Conservation (phyloP, 2,888 invertebrate species). For the Tipula helvola region DNA sequence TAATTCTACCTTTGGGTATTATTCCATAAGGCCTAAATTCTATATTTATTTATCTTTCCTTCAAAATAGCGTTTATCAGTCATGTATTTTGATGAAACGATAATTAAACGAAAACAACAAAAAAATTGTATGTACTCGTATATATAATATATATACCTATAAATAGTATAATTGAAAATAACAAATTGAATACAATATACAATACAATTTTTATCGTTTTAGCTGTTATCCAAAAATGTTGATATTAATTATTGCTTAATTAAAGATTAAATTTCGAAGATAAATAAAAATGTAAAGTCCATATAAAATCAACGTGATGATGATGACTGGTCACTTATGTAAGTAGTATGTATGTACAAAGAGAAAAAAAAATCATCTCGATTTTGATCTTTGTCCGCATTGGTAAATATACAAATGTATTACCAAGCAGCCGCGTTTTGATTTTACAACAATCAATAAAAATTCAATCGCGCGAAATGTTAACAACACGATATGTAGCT, state of each 20-base stretch:
- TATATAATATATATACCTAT: background rate
- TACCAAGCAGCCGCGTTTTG: too few relatives aligned
- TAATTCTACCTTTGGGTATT: background rate
- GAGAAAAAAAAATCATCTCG: background rate
- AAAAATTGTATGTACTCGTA: background rate
- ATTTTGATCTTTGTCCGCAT: background rate
- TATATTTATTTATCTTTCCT: background rate
- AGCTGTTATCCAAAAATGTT: background rate
- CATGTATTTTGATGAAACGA: slow-evolving; percentile 4
- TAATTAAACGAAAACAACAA: background rate
- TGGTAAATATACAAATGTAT: background rate
- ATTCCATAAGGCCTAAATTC: background rate
- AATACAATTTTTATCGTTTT: background rate
- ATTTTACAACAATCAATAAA: too few relatives aligned
- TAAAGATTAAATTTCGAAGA: background rate
- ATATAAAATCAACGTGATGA: background rate
- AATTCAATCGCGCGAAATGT: too few relatives aligned
- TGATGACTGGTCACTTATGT: background rate
- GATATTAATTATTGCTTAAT: slow-evolving; percentile 4
- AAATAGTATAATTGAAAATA: background rate
- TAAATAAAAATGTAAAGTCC: background rate
- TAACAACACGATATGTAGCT: background rate
- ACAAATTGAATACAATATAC: background rate
- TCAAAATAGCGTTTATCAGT: background rate
- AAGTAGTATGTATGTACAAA: background rate